A percentile compares a stretch with the other conserved stretches of the same genome.
Evolutionary conservation across 2,888 invertebrate species (phyloP).

Genomic region (Cepaea hortensis): DNA sequence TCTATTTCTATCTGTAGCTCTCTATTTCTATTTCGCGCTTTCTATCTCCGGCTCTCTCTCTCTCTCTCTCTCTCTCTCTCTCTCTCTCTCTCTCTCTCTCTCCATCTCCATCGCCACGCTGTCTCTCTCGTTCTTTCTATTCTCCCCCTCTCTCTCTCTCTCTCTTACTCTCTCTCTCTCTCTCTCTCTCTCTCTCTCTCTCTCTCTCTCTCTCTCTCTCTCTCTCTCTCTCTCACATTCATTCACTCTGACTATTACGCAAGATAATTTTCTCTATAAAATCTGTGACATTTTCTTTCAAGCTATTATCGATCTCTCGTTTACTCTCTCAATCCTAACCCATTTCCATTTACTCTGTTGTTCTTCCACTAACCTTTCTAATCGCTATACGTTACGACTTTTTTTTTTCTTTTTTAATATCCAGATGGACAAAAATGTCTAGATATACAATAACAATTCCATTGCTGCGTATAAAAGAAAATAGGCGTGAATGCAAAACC

Average conservation of each 20-base stretch:
- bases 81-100: neutral
- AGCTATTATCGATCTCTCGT: neutral
- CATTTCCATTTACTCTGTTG: neutral
- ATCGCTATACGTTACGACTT: neutral
- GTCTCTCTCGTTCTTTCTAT: neutral
- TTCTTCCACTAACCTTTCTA: neutral
- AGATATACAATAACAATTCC: too few relatives aligned
- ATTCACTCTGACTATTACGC: neutral
- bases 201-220: neutral
- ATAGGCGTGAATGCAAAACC: too few relatives aligned
- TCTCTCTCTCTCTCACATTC: neutral
- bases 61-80: neutral
- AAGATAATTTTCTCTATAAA: neutral
- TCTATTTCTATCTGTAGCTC: too few relatives aligned
- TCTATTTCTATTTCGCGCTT: too few relatives aligned
- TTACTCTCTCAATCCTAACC: neutral
- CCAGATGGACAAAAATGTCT: neutral
- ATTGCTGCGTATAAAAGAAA: too few relatives aligned
- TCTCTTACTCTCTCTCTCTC: neutral
- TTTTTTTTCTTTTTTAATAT: neutral
- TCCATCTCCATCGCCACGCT: neutral
- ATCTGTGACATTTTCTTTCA: neutral
- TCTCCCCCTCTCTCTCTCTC: neutral
- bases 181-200: neutral
- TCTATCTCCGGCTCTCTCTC: neutral